These are phyloP conservation scores for Micrasema minimum DNA, from an alignment of 1,140 invertebrate genomes.

Conservation along the genomic window DNA sequence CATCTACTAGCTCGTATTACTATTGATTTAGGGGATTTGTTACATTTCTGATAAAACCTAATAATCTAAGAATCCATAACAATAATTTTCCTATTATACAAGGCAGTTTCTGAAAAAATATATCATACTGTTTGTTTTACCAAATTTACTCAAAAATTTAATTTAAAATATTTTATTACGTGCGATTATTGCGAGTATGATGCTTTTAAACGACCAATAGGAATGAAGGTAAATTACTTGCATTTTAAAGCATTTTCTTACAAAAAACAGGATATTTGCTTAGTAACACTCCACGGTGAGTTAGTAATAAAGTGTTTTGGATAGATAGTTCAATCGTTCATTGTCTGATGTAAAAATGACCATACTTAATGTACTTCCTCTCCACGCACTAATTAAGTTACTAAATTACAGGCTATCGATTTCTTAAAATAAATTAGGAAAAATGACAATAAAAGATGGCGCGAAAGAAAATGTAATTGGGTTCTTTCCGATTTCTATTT, in stretches of 20 bases:
- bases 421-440: too few relatives aligned
- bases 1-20: too few relatives aligned
- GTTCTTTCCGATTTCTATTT: too few relatives aligned
- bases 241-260: too few relatives aligned
- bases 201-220: not conserved
- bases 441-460: not conserved
- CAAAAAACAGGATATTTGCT: slow-evolving; percentile 30
- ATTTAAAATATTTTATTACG: not conserved
- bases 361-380: slow-evolving; percentile 4
- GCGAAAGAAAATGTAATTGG: too few relatives aligned
- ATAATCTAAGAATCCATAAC: too few relatives aligned
- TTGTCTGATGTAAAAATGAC: slow-evolving; percentile 7
- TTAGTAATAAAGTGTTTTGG: slow-evolving; percentile 9
- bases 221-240: too few relatives aligned
- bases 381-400: slow-evolving; percentile 9
- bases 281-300: slow-evolving; percentile 11
- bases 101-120: not conserved
- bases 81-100: not conserved
- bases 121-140: not conserved
- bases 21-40: too few relatives aligned
- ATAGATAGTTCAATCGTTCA: slow-evolving; percentile 10
- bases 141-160: not conserved
- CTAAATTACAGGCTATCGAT: not conserved
- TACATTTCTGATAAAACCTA: too few relatives aligned
- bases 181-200: not conserved